Evolutionary conservation across 2,113 vertebrate genomes (phyloP), one percentile per base, ranked within the genome.

Genomic region (Grus americana): DNA sequence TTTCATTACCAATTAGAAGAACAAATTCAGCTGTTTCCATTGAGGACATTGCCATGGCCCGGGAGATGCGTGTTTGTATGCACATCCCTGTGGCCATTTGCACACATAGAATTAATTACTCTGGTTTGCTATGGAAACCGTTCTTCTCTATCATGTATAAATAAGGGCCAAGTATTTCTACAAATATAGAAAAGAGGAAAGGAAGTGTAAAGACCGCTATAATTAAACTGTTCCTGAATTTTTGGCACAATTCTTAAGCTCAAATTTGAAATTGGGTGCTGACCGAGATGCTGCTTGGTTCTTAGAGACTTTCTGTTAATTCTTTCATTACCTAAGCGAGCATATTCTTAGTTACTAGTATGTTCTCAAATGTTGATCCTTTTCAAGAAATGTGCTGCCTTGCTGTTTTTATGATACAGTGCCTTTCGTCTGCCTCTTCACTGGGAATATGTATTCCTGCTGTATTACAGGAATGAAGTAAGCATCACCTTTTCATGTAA

Each of bases 51-150:
- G n/a, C 65, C 68, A 23, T 54, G 88, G 82, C 42, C 66, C 0
- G 0, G 50, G 59, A 79, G 75, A 16, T 57, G 20, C 27, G 38
- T 70, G 38, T 83, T 22, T 57, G 12, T 44, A 21, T 1, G 6
- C 34, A 88, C 19, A 3, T 93, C 66, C 66, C 49, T 49, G 63
- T 67, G 71, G 79, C 62, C 79, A 6, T 86, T 88, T 86, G 91
- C 58, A 70, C 66, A 57, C 14, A 32, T 4, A 73, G 75, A 61
- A 92, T 93, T 96, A 90, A 85, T 92, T 94, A 75, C 88, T 93
- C 57, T 87, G 85, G 61, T 97, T 98, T 97, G 93, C 94, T 94
- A 79, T 94, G 89, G 96, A 95, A 98, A 92, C 90, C 2, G 29
- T 96, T 96, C 94, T 97, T 88, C 78, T 81, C 42, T 61, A 9